Percentiles rank a stretch among this genome's conserved stretches.
Evolutionary conservation across 2,113 vertebrate genomes (phyloP).

Genomic region (Ancistrus triradiatus): DNA sequence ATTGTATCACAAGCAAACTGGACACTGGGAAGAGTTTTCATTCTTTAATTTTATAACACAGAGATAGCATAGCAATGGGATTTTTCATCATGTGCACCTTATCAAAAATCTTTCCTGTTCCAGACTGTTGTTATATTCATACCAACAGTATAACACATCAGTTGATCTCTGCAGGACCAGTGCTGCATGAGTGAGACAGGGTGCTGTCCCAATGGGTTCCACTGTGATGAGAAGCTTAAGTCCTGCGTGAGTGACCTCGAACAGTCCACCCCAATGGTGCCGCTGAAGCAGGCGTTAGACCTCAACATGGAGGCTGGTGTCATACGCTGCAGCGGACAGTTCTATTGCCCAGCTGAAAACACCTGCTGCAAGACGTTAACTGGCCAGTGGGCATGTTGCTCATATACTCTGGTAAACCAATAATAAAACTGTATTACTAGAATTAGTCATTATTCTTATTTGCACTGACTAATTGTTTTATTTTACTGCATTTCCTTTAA

Average conservation of each 20-base stretch:
- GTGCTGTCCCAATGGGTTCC: slow-evolving; percentile 22
- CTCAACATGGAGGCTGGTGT: neutral
- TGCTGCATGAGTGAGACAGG: slow-evolving; percentile 28
- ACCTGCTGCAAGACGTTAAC: slow-evolving; percentile 56
- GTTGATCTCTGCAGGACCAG: neutral
- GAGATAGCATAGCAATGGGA: no score
- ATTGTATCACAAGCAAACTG: no score
- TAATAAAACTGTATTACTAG: no score
- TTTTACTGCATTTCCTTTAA: slow-evolving; percentile 34
- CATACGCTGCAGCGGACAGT: slow-evolving; percentile 56
- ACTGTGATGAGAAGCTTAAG: slow-evolving; percentile 7
- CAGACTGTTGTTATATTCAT: no score
- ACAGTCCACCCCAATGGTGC: slow-evolving; percentile 1
- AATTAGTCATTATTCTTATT: no score
- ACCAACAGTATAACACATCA: no score
- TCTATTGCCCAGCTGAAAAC: slow-evolving; percentile 50
- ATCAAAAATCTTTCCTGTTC: no score
- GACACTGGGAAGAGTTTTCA: no score
- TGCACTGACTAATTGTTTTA: neutral
- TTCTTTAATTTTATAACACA: no score
- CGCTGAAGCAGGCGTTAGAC: slow-evolving; percentile 22
- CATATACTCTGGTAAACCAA: slow-evolving; percentile 56
- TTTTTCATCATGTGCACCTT: no score
- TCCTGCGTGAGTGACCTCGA: slow-evolving; percentile 9
- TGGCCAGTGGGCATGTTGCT: slow-evolving; percentile 65